Percentiles rank a stretch among this genome's conserved stretches.
Conservation (phyloP, 2,113 vertebrate genomes). For the Chamaetylas fuelleborni region DNA sequence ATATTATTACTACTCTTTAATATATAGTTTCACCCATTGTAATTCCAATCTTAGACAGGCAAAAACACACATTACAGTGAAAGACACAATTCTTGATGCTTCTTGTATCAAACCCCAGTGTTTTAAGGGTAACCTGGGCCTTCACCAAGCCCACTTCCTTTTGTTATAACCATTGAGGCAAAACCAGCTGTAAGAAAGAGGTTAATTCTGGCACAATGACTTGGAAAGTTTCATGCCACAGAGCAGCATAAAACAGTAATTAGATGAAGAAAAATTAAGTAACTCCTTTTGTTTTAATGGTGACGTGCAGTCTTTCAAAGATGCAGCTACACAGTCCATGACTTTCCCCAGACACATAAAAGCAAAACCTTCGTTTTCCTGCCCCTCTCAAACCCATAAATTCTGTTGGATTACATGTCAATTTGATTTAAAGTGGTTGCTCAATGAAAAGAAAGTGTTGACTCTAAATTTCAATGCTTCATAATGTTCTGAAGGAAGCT, state of each 20-base stretch:
- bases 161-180: not conserved
- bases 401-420: conserved; percentile 22
- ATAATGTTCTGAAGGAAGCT: conserved; percentile 25
- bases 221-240: not conserved
- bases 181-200: not conserved
- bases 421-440: conserved; percentile 45
- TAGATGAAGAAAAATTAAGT: not conserved
- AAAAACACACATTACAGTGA: not conserved
- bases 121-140: not conserved
- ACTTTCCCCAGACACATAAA: conserved; percentile 32
- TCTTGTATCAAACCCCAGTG: not conserved
- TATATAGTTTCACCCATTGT: not conserved
- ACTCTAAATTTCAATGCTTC: conserved; percentile 41
- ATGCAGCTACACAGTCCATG: not conserved
- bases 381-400: conserved; percentile 31
- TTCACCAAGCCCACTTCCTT: not conserved
- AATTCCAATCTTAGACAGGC: not conserved
- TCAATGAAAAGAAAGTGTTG: conserved; percentile 33
- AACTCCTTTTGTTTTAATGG: not conserved
- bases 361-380: conserved; percentile 8
- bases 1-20: not conserved
- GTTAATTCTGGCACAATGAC: not conserved
- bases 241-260: not conserved
- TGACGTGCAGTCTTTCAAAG: not conserved
- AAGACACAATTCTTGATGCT: not conserved